These are phyloP conservation scores for Colinus virginianus DNA, from an alignment of 2,113 vertebrate species.

Conservation along the genomic window DNA sequence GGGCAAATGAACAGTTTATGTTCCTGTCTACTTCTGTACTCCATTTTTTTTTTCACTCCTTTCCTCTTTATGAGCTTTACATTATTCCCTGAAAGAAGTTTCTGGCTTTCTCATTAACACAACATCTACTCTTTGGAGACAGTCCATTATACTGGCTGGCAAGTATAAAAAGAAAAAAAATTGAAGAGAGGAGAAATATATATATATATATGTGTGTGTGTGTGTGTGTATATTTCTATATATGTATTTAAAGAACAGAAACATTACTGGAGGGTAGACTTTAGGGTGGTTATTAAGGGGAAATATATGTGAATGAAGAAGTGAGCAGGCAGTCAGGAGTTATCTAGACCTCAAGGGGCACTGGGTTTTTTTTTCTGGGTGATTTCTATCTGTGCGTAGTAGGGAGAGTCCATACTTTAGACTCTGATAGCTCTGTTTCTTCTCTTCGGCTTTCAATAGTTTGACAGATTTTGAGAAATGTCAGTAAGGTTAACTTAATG, in stretches of 20 bases:
- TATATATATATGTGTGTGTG: too few species aligned
- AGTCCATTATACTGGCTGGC: not conserved
- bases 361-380: not conserved
- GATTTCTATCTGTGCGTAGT: not conserved
- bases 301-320: not conserved
- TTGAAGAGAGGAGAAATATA: not conserved
- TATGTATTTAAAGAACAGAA: not conserved
- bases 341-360: not conserved
- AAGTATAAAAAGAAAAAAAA: not conserved
- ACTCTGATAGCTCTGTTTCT: not conserved
- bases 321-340: not conserved
- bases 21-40: not conserved
- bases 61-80: not conserved
- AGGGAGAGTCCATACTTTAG: not conserved
- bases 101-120: not conserved
- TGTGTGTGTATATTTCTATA: too few species aligned
- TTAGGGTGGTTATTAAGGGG: not conserved
- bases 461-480: not conserved
- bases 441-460: not conserved
- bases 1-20: not conserved
- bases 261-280: not conserved
- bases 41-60: rapidly evolving
- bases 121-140: not conserved
- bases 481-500: not conserved
- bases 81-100: not conserved